phyloP scores from a whole-genome alignment of 2,888 invertebrate species.

The Marasmarcha lunaedactyla region DNA sequence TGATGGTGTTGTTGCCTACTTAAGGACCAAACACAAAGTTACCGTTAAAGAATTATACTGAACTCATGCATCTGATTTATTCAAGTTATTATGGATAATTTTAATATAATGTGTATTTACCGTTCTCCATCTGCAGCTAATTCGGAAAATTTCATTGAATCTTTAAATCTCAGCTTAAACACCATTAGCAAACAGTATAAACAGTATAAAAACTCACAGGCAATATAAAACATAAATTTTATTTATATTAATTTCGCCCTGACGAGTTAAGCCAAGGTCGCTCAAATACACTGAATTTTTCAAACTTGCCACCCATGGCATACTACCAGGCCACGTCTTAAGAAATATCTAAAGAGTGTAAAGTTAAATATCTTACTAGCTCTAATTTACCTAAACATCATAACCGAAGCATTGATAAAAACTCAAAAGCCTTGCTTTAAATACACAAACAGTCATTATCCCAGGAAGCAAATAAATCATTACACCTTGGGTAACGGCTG shows the following conservation, averaged over 20 bases:
- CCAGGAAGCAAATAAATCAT: too few relatives aligned
- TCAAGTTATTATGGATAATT: not conserved
- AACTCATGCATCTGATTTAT: not conserved
- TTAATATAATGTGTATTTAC: constrained; percentile 5
- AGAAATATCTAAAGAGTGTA: not conserved
- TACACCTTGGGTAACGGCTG: too few relatives aligned
- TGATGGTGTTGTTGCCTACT: constrained; percentile 6
- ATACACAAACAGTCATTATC: not conserved
- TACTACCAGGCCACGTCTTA: too few relatives aligned
- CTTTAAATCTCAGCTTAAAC: not conserved
- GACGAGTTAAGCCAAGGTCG: too few relatives aligned
- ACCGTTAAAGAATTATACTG: not conserved
- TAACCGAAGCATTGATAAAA: not conserved
- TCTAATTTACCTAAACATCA: not conserved
- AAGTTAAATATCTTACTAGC: not conserved
- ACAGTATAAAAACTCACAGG: not conserved
- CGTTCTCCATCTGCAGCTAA: constrained; percentile 5
- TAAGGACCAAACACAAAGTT: constrained; percentile 1
- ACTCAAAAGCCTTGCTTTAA: not conserved
- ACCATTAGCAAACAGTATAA: too few relatives aligned
- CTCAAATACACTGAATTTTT: constrained; percentile 5
- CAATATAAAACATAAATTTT: constrained; percentile 6
- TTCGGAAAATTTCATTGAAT: constrained; percentile 1
- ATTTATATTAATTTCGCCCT: too few relatives aligned
- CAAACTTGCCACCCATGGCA: too few relatives aligned